These are phyloP conservation scores for Aphaenogaster rudis DNA, from an alignment of 1,140 invertebrate species.

Conservation along the genomic window DNA sequence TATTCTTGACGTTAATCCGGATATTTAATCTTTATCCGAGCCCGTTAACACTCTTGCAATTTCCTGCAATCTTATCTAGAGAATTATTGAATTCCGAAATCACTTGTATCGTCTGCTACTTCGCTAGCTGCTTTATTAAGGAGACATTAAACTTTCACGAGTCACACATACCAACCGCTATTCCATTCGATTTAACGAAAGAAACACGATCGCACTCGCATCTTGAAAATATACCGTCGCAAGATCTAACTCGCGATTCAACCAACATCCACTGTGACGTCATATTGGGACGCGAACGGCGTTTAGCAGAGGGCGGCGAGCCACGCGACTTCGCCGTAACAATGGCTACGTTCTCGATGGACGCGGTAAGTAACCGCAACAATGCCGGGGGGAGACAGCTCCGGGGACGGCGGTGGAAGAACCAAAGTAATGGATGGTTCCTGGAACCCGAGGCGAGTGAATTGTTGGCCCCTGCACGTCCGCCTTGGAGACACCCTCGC, in stretches of 20 bases:
- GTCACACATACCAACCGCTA: not conserved
- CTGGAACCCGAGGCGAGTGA: conserved; percentile 85
- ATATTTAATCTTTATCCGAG: conserved; percentile 2
- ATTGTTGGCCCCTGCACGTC: conserved; percentile 85
- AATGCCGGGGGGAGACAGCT: conserved; percentile 76
- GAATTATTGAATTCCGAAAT: not conserved
- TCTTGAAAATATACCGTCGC: not conserved
- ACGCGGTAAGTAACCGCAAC: conserved; percentile 84
- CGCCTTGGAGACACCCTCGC: conserved; percentile 84
- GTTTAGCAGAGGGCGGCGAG: conserved; percentile 45
- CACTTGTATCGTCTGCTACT: not conserved
- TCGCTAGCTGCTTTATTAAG: not conserved
- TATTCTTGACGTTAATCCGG: not conserved
- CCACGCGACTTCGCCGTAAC: conserved; percentile 55
- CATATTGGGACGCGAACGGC: conserved; percentile 24
- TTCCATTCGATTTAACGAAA: not conserved
- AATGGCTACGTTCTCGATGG: conserved; percentile 59
- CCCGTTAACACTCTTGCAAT: not conserved
- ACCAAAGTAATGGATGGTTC: conserved; percentile 85
- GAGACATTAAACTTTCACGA: conserved; percentile 12
- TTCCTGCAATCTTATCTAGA: not conserved
- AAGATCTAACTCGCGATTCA: not conserved
- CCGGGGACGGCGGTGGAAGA: conserved; percentile 64
- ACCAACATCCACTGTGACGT: conserved; percentile 19
- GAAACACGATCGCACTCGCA: not conserved